A percentile compares a stretch with the other conserved stretches of the same genome.
These are phyloP conservation scores for Monopis laevigella DNA, from an alignment of 2,888 invertebrate genomes.

Conservation along the genomic window DNA sequence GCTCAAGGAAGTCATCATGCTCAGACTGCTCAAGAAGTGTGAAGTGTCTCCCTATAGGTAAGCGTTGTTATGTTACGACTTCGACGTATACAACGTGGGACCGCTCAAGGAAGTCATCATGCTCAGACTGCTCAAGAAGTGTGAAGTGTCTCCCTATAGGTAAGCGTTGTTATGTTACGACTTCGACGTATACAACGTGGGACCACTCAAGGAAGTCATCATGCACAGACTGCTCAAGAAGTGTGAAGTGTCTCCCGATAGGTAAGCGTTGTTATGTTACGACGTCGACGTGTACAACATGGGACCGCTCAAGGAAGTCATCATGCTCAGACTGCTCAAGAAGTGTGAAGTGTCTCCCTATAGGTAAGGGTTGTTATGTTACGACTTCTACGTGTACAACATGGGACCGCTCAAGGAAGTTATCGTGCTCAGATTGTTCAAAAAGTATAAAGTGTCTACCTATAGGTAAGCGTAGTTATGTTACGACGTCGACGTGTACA, in stretches of 20 bases:
- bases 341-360: constrained; percentile 36
- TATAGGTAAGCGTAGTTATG: too few species aligned
- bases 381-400: constrained; percentile 52
- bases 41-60: constrained; percentile 37
- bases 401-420: too few species aligned
- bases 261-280: too few species aligned
- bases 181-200: too few species aligned
- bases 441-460: constrained; percentile 31
- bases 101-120: constrained; percentile 44
- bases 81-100: constrained; percentile 51
- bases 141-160: constrained; percentile 35
- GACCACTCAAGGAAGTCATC: too few species aligned
- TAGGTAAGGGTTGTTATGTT: too few species aligned
- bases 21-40: constrained; percentile 35
- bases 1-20: constrained; percentile 39
- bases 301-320: constrained; percentile 44
- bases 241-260: too few species aligned
- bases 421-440: constrained; percentile 35
- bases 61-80: too few species aligned
- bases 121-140: constrained; percentile 37
- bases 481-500: constrained; percentile 47
- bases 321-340: constrained; percentile 36
- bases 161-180: too few species aligned
- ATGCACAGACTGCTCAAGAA: too few species aligned
- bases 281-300: constrained; percentile 51